Conservation (phyloP, 2,797 vertebrate species). For the Cygnus olor region DNA sequence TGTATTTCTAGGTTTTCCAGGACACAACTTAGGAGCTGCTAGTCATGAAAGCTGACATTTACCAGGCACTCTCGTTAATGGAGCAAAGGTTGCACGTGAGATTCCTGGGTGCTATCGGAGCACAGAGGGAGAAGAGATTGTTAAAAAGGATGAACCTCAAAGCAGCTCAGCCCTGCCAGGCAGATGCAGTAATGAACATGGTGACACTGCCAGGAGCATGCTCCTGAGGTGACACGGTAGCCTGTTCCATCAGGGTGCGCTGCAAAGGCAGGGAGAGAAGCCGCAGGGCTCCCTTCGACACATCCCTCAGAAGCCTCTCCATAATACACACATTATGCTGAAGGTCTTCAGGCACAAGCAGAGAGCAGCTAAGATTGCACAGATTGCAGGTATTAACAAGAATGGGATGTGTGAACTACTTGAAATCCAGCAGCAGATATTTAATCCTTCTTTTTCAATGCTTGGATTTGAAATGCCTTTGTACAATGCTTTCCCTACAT, state of each 20-base stretch:
- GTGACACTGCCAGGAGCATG: neutral
- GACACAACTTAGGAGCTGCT: neutral
- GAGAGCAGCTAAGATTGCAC: neutral
- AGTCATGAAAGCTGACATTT: constrained; percentile 30
- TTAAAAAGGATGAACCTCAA: constrained; percentile 57
- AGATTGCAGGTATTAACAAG: constrained; percentile 19
- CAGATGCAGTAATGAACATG: constrained; percentile 20
- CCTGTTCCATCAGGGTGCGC: neutral
- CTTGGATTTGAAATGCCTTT: constrained; percentile 45
- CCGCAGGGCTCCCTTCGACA: neutral
- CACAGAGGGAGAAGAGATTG: constrained; percentile 36
- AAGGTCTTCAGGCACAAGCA: neutral
- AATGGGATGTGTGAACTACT: neutral
- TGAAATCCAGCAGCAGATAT: constrained; percentile 46
- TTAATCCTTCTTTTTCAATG: constrained; percentile 43
- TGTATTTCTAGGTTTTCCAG: constrained; percentile 1
- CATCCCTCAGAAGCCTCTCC: neutral
- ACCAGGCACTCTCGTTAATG: constrained; percentile 66
- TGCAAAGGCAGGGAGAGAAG: neutral
- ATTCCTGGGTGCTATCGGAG: constrained; percentile 57
- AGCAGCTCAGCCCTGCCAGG: neutral
- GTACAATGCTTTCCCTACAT: neutral
- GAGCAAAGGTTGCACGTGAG: constrained; percentile 56
- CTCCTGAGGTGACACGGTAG: constrained; percentile 1
- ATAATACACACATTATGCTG: neutral